Evolutionary conservation across 2,888 invertebrate species (phyloP).

Genomic region (Leistus spinibarbis): DNA sequence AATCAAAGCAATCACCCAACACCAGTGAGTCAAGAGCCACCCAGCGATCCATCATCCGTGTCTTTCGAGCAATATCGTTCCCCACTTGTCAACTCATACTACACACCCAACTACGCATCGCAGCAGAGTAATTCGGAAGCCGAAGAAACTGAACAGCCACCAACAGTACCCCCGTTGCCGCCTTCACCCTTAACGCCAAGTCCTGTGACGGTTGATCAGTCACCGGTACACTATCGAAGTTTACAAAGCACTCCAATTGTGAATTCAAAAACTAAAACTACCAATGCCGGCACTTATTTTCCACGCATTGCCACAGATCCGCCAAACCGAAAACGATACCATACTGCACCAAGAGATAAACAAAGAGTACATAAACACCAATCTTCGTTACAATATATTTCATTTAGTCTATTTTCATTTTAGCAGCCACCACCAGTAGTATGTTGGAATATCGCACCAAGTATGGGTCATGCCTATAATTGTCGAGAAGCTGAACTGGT

Average conservation of each 20-base stretch:
- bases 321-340: conserved; percentile 62
- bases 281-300: conserved; percentile 56
- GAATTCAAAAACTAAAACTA: conserved; percentile 54
- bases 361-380: conserved; percentile 58
- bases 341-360: conserved; percentile 65
- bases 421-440: conserved; percentile 60
- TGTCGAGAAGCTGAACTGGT: conserved; percentile 64
- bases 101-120: conserved; percentile 61
- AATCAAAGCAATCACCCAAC: conserved; percentile 54
- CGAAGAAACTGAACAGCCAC: conserved; percentile 49
- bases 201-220: conserved; percentile 45
- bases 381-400: background rate
- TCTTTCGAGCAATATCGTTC: conserved; percentile 62
- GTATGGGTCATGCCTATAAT: conserved; percentile 65
- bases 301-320: conserved; percentile 56
- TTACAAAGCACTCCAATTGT: conserved; percentile 54
- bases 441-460: conserved; percentile 67
- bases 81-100: conserved; percentile 61
- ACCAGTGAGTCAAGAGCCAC: conserved; percentile 54
- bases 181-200: conserved; percentile 44
- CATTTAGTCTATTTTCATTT: background rate
- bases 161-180: conserved; percentile 47
- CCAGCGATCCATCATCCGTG: conserved; percentile 53
- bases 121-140: conserved; percentile 49
- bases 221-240: conserved; percentile 54